Base-by-base conservation (phyloP, 2,888 invertebrate genomes). In the Peribatodes rhomboidaria region DNA sequence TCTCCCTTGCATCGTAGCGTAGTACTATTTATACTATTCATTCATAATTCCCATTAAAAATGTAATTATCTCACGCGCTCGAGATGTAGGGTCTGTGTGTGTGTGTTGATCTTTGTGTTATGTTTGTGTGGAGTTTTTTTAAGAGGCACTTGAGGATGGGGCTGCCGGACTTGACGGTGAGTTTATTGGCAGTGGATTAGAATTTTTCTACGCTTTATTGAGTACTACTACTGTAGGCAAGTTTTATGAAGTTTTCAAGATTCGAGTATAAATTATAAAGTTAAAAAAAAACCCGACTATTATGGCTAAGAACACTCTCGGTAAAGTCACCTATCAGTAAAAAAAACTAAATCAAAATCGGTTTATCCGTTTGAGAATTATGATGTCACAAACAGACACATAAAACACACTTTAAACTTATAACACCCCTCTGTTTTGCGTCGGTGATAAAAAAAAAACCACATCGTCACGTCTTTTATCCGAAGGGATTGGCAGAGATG, bases 121-220 rank as follows among this genome's bases (percentile, higher is more conserved):
- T 93, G 92, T 90, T 90, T 82, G 83, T 89, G 82, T 90, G 85
- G 88, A 83, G 80, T 70, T 87, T 82, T 74, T 74, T 92, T 77
- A 88, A 80, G 75, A 82, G 81, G 76, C 82, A 86, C 75, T 73
- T 90, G 69, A 84, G 85, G 72, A 92, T 93, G 92, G 92, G 92
- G 61, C 84, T 92, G 80, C 92, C 92, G 68, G 89, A 92, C 81
- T 80, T 89, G 66, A 87, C 90, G 88, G 92, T 93, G 80, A 93
- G 92, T 89, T 54, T 44, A 8, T 22, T 63, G 16, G 18, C 39
- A 39, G 37, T 44, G 18, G 35, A 18, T 37, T 37, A 2, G 2
- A 42, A 16, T n/a, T 16, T 18, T 16, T 42, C 41, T 18, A 10
- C 42, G 0, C 10, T 42, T 20, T 42, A 18, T 37, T 3, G n/a